These are phyloP conservation scores for Pterocles orientalis DNA, from an alignment of 2,113 vertebrate species.

Conservation along the genomic window DNA sequence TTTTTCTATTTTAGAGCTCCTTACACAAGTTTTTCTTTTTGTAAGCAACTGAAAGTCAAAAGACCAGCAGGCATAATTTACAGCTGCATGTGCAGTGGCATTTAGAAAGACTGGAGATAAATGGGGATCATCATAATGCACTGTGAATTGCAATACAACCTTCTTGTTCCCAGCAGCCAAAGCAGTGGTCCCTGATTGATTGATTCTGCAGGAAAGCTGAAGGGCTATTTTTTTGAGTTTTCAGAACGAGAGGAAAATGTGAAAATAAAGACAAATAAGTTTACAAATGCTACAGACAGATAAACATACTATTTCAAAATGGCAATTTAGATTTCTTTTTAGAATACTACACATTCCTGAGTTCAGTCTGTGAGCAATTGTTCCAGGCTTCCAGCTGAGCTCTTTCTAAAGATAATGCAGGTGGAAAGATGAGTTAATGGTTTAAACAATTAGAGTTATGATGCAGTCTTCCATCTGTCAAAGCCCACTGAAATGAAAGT, in stretches of 20 bases:
- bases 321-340: not conserved
- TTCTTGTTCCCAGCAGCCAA: not conserved
- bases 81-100: not conserved
- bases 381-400: constrained; percentile 56
- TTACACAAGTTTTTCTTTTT: not conserved
- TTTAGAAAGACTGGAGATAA: constrained; percentile 43
- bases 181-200: constrained; percentile 34
- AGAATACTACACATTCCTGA: not conserved
- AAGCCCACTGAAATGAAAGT: constrained; percentile 76
- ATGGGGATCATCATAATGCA: constrained; percentile 33
- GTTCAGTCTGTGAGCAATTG: not conserved
- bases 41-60: not conserved
- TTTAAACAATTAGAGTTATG: constrained; percentile 76
- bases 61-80: constrained; percentile 1
- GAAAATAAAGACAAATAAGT: constrained; percentile 5
- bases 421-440: constrained; percentile 80
- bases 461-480: constrained; percentile 77
- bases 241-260: not conserved
- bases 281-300: constrained; percentile 56
- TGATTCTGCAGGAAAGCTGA: not conserved
- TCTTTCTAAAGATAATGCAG: constrained; percentile 66
- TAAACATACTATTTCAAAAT: not conserved
- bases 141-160: constrained; percentile 17
- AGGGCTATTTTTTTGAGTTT: constrained; percentile 23
- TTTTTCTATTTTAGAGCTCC: not conserved